Evolutionary conservation across 2,797 vertebrate genomes (phyloP), one percentile per base, ranked within the genome.

Genomic region (Poecilia gillii): DNA sequence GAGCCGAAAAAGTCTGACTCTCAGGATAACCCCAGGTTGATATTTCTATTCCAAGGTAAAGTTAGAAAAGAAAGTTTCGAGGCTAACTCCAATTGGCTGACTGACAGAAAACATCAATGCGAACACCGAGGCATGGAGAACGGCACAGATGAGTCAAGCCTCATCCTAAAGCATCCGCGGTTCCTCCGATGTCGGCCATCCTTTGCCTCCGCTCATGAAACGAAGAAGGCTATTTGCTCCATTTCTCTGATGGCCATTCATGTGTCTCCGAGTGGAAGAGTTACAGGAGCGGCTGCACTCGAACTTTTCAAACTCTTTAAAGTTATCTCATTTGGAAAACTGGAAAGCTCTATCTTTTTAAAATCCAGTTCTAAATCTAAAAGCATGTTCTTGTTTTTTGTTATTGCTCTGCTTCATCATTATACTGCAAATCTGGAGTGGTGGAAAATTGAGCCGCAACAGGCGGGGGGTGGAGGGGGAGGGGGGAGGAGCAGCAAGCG

Each of bases 271-370:
- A 79, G 81, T 73, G 78, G 55, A 75, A 83, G 51, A 77, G 71
- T 76, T 66, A 75, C 53, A 39, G 51, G 2, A 86, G 80, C 49
- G 72, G 68, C 75, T 76, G 41, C 36, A 25, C 41, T 82, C 73
- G 41, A 41, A 80, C 53, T 62, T 46, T 33, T 81, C 46, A 0
- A 79, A 59, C 73, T 68, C 78, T 78, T 77, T 84, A 33, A 75
- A 62, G 75, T 81, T 77, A 70, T 76, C 49, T 76, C 66, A 73
- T 72, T 76, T 13, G 41, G 57, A 81, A 85, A 89, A 86, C 64
- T 82, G 80, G 84, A 83, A 88, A 72, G 74, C 66, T 20, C 36
- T 78, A 14, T 82, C 53, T 79, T 64, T 47, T 73, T 84, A 77
- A 59, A 57, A 66, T 80, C 80, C 72, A 82, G 76, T 81, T 71